Conservation (phyloP, 2,888 invertebrate genomes). For the Serripes groenlandicus region DNA sequence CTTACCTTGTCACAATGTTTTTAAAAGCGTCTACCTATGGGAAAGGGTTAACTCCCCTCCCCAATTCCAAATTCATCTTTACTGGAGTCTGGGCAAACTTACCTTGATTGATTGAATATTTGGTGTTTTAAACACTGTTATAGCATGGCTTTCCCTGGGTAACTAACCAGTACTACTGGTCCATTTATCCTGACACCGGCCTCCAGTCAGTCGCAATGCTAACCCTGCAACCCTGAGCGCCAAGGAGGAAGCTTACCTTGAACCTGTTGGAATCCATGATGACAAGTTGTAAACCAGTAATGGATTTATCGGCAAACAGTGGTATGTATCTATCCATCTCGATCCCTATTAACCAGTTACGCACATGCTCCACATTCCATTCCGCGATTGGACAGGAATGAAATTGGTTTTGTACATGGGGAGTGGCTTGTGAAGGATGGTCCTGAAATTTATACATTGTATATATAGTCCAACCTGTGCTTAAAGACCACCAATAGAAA, state of each 20-base stretch:
- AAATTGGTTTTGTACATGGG: slow-evolving; percentile 76
- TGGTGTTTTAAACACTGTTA: no score
- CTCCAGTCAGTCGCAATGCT: no score
- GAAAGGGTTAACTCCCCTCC: not conserved
- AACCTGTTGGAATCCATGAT: slow-evolving; percentile 96
- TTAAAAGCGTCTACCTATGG: not conserved
- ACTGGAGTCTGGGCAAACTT: no score
- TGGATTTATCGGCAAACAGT: slow-evolving; percentile 88
- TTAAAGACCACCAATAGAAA: no score
- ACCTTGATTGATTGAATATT: no score
- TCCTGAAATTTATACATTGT: slow-evolving; percentile 57
- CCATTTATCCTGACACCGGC: no score
- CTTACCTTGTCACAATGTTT: not conserved
- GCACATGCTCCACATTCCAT: slow-evolving; percentile 94
- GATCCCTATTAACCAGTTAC: slow-evolving; percentile 94
- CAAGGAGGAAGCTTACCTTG: slow-evolving; percentile 90
- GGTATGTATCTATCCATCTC: slow-evolving; percentile 82
- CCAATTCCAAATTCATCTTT: no score
- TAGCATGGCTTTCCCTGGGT: no score
- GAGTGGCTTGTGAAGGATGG: slow-evolving; percentile 54
- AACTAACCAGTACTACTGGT: no score
- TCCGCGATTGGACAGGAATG: slow-evolving; percentile 88
- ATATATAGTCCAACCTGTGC: no score
- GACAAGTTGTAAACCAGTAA: slow-evolving; percentile 95
- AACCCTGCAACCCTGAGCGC: no score